Percentiles rank a stretch among this genome's conserved stretches.
Evolutionary conservation across 2,113 vertebrate genomes (phyloP).

Genomic region (Mesocricetus auratus): DNA sequence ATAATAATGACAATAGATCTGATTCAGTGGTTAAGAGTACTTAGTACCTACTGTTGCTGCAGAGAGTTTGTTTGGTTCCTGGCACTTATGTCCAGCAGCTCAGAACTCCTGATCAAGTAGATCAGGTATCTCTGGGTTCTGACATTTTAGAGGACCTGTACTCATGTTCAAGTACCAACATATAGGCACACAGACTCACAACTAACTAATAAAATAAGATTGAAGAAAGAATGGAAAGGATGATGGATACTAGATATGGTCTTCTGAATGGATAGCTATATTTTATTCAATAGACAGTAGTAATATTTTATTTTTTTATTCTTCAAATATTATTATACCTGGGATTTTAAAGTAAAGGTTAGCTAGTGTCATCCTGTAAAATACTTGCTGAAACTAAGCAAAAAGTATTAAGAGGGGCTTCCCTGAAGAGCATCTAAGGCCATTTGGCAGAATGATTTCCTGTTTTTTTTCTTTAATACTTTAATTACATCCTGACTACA

Average conservation of each 20-base stretch:
- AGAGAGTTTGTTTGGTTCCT: background rate
- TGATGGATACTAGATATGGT: background rate
- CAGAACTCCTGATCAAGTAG: background rate
- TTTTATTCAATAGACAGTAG: conserved; percentile 29
- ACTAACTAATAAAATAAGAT: background rate
- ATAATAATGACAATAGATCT: background rate
- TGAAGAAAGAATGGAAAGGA: background rate
- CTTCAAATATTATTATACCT: background rate
- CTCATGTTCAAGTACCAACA: background rate
- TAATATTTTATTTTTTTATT: background rate
- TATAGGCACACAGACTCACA: background rate
- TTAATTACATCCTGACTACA: background rate
- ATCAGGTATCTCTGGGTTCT: background rate
- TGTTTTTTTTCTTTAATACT: background rate
- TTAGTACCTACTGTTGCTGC: background rate
- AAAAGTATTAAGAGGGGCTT: background rate
- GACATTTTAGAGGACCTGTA: background rate
- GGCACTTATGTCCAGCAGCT: background rate
- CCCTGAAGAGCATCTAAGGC: background rate
- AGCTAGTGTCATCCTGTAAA: background rate
- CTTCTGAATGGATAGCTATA: background rate
- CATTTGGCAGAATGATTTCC: background rate
- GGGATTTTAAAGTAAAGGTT: background rate
- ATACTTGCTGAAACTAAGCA: background rate
- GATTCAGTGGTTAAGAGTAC: background rate